Evolutionary conservation across 2,797 vertebrate species (phyloP).

Genomic region (Coluber constrictor): DNA sequence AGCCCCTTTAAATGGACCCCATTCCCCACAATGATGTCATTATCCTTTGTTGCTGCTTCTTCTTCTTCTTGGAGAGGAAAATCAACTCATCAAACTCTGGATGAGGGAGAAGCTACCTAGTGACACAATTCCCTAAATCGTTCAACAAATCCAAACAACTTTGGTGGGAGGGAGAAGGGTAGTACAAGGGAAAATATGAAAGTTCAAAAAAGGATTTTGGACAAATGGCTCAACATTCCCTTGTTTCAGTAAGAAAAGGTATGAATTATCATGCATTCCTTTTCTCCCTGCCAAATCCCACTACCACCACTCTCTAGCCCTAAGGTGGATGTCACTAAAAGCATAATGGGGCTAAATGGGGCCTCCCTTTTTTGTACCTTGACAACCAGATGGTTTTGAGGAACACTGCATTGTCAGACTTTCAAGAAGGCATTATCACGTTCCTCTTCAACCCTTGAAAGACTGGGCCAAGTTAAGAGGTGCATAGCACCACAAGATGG

Average conservation of each 20-base stretch:
- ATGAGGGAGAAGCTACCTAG: conserved; percentile 56
- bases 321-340: conserved; percentile 19
- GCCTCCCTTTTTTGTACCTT: neutral
- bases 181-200: conserved; percentile 34
- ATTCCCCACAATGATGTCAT: conserved; percentile 47
- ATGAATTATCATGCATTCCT: conserved; percentile 16
- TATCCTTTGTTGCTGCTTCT: conserved; percentile 25
- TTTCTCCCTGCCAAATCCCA: conserved; percentile 22
- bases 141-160: conserved; percentile 40
- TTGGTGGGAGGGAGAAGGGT: conserved; percentile 53
- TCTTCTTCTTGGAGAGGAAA: conserved; percentile 18
- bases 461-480: conserved; percentile 9
- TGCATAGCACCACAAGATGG: conserved; percentile 46
- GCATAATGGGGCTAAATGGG: conserved; percentile 20
- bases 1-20: conserved; percentile 87
- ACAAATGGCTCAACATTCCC: neutral
- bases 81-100: conserved; percentile 51
- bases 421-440: conserved; percentile 19
- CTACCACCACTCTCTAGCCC: conserved; percentile 21
- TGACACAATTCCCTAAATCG: conserved; percentile 42
- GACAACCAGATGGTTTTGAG: conserved; percentile 41
- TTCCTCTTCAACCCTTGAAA: neutral
- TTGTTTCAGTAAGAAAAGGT: conserved; percentile 21
- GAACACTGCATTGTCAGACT: conserved; percentile 29
- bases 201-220: neutral